Evolutionary conservation across 2,113 vertebrate genomes (phyloP).

Genomic region (Salvelinus namaycush): DNA sequence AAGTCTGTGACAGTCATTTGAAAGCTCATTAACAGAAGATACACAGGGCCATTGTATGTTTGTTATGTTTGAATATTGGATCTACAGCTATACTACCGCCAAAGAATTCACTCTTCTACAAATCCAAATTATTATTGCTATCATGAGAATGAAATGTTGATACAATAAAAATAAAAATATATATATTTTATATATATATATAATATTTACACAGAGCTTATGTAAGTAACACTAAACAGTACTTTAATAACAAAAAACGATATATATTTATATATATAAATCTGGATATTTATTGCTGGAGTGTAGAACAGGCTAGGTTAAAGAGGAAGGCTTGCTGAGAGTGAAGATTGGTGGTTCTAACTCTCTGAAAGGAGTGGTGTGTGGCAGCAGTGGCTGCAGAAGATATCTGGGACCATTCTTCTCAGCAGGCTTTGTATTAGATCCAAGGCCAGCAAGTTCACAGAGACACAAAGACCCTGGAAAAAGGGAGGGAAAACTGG

Average conservation of each 20-base stretch:
- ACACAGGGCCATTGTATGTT: not conserved
- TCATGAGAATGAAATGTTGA: not conserved
- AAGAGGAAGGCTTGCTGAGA: slow-evolving; percentile 24
- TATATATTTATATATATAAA: too few relatives aligned
- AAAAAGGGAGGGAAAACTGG: slow-evolving; percentile 63
- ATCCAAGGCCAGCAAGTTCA: slow-evolving; percentile 68
- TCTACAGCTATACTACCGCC: not conserved
- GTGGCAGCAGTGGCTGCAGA: slow-evolving; percentile 44
- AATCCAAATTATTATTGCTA: not conserved
- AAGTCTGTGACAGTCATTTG: slow-evolving; percentile 34
- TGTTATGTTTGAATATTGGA: not conserved
- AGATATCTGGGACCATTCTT: slow-evolving; percentile 53
- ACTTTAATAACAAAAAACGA: not conserved
- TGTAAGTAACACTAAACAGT: not conserved
- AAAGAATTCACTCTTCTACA: not conserved
- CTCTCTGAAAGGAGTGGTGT: slow-evolving; percentile 15
- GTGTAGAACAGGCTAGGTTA: slow-evolving; percentile 42
- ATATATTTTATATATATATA: not conserved
- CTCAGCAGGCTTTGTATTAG: slow-evolving; percentile 64
- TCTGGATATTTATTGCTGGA: slow-evolving; percentile 25
- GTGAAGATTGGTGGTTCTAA: slow-evolving; percentile 24
- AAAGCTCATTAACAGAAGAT: slow-evolving; percentile 25
- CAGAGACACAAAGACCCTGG: slow-evolving; percentile 49
- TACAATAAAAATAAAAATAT: not conserved
- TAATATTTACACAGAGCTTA: not conserved